Base-by-base conservation (phyloP, 2,888 invertebrate genomes). In the Tridacna crocea region DNA sequence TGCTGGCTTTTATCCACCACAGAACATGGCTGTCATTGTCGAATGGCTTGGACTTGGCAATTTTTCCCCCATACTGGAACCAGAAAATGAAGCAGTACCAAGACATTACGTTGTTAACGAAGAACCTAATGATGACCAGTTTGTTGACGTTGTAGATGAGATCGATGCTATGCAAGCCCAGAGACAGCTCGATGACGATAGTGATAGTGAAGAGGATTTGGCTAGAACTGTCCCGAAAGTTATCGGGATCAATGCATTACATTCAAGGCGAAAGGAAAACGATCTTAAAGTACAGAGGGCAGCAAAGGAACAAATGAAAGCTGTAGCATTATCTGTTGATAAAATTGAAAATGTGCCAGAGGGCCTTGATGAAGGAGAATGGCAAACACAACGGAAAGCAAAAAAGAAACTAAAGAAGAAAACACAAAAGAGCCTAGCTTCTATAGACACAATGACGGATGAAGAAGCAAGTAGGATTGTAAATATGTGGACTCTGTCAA, bases 401-500 rank as follows among this genome's bases (percentile, higher is more conserved):
- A 85, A 74, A 51, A 87, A 86, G 82, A 87, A 84, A 55, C 47
- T 81, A 70, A 88, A 88, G 72, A 72, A 66, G 55, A 82, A 76
- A 24, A 63, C 86, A 17, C 84, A 80, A 24, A 83, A 68, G 65
- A 83, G 89, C 15, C 75, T 92, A 2, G 65, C 81, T 27, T 85
- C 82, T 10, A 68, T 51, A 12, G 89, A 90, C 22, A 78, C 73
- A 8, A 89, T 92, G 91, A 76, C 66, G n/a, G 84, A 87, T n/a
- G 87, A 86, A 11, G 90, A 92, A 72, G 88, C 80, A 17, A 60
- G 72, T 1, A 19, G 47, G 2, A 76, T 92, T 19, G 48, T 60
- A 13, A 89, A 90, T 88, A 88, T 92, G 17, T 88, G 93, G 87
- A 85, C 89, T 70, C 87, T 93, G 68, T 51, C 88, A 51, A 89